Evolutionary conservation across 2,888 invertebrate genomes (phyloP).

Genomic region (Macrophya alboannulata): DNA sequence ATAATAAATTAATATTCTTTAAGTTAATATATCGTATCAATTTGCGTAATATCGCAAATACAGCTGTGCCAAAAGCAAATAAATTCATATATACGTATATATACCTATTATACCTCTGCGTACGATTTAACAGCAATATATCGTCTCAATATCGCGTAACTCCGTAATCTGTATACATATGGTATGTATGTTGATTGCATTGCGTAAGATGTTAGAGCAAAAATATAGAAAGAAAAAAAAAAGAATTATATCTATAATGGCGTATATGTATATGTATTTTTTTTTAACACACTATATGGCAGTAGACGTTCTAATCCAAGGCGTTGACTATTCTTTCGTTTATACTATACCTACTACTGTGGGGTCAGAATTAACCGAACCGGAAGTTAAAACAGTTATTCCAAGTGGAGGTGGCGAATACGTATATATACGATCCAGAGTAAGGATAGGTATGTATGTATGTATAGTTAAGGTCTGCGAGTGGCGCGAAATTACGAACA

Average conservation of each 20-base stretch:
- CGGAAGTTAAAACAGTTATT: constrained; percentile 34
- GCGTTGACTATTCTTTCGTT: not conserved
- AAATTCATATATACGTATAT: too few relatives aligned
- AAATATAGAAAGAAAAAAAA: too few relatives aligned
- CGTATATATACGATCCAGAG: not conserved
- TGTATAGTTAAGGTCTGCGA: not conserved
- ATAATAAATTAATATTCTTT: not conserved
- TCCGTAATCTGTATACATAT: too few relatives aligned
- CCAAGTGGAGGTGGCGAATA: not conserved
- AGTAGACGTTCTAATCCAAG: not conserved
- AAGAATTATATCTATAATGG: too few relatives aligned
- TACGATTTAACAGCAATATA: too few relatives aligned
- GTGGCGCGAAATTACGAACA: not conserved
- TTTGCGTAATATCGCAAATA: not conserved
- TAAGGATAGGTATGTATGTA: not conserved
- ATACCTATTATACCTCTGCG: too few relatives aligned
- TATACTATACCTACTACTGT: not conserved
- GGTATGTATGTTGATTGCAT: too few relatives aligned
- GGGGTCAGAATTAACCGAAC: constrained; percentile 23
- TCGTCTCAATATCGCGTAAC: too few relatives aligned
- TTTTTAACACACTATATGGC: not conserved
- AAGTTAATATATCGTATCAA: not conserved
- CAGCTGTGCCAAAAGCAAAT: too few relatives aligned
- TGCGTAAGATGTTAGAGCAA: too few relatives aligned
- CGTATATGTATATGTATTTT: too few relatives aligned